Conservation (phyloP, 2,888 invertebrate genomes). For the Watsonalla cultraria region DNA sequence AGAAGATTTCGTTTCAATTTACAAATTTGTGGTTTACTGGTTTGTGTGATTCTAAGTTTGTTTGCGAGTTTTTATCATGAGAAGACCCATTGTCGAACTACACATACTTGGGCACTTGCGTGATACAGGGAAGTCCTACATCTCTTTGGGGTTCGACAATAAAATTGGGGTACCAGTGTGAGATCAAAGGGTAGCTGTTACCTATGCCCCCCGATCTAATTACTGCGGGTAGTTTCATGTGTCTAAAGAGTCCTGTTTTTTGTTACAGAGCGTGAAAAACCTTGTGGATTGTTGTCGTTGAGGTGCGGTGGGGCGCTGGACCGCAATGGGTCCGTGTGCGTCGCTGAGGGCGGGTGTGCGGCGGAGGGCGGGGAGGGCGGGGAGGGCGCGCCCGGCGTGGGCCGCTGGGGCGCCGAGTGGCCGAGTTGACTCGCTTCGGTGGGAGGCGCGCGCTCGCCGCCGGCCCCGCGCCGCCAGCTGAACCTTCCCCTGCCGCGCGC, state of each 20-base stretch:
- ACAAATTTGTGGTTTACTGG: no score
- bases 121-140: no score
- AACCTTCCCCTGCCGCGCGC: conserved; percentile 42
- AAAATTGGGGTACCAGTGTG: no score
- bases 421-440: conserved; percentile 96
- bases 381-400: conserved; percentile 85
- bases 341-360: conserved; percentile 35
- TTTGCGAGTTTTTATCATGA: no score
- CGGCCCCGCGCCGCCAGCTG: conserved; percentile 49
- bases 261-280: conserved; percentile 86
- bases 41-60: no score
- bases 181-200: no score
- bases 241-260: conserved; percentile 4
- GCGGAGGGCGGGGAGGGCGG: conserved; percentile 78
- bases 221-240: no score
- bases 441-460: conserved; percentile 35
- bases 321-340: conserved; percentile 44
- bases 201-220: no score
- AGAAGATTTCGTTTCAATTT: no score
- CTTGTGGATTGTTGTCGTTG: conserved; percentile 80
- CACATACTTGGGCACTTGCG: no score
- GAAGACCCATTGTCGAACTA: no score
- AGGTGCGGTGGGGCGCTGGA: conserved; percentile 80
- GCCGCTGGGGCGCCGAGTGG: conserved; percentile 96
- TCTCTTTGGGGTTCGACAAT: no score